Conservation (phyloP, 2,113 vertebrate genomes). For the Anolis carolinensis region DNA sequence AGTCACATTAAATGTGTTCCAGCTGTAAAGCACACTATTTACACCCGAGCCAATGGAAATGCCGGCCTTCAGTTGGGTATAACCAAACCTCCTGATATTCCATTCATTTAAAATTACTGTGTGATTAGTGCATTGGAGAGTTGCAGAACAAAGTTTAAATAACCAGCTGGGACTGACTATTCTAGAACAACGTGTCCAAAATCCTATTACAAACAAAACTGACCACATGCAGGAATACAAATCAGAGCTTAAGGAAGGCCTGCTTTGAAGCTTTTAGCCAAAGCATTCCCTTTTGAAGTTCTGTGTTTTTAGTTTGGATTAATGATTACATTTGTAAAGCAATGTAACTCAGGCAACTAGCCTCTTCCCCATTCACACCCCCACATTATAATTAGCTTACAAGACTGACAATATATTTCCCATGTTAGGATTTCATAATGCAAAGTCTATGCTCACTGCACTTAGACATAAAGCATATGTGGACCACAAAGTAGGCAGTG, state of each 20-base stretch:
- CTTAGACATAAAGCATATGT: not conserved
- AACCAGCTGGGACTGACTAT: not conserved
- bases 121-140: not conserved
- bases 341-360: not conserved
- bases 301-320: not conserved
- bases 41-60: not conserved
- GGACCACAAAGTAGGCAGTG: not conserved
- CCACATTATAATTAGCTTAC: not conserved
- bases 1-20: not conserved
- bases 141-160: constrained; percentile 13
- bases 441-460: not conserved
- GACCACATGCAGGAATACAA: not conserved
- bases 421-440: not conserved
- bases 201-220: constrained; percentile 14
- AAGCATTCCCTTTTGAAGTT: not conserved
- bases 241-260: not conserved
- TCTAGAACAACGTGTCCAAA: constrained; percentile 5
- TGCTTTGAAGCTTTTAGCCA: not conserved
- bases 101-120: not conserved
- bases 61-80: not conserved
- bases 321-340: not conserved
- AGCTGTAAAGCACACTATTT: constrained; percentile 4
- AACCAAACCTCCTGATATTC: not conserved
- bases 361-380: too few relatives aligned
- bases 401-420: not conserved